phyloP scores from a whole-genome alignment of 2,888 invertebrate species.

The Spicauda simplicius region DNA sequence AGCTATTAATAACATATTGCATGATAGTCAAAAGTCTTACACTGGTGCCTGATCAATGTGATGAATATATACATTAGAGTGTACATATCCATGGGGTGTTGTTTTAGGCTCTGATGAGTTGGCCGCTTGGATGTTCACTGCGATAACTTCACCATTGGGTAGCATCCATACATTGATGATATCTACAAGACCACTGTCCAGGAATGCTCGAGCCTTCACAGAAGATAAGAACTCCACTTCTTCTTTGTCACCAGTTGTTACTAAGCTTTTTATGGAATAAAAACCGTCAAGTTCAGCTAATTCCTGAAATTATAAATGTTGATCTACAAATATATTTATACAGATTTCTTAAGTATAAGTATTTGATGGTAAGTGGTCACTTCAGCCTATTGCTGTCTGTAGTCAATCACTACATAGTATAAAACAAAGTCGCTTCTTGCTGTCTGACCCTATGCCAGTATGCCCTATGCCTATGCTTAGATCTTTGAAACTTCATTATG shows the following conservation, averaged over 20 bases:
- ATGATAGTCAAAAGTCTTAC: conserved; percentile 55
- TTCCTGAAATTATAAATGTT: conserved; percentile 69
- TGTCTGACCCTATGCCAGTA: no score
- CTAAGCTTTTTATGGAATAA: conserved; percentile 89
- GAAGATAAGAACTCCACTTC: conserved; percentile 90
- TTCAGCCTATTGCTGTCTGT: no score
- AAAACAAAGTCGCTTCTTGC: no score
- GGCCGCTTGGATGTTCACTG: conserved; percentile 85
- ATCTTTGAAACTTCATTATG: no score
- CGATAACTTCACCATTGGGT: conserved; percentile 90
- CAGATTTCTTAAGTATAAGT: no score
- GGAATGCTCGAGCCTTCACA: conserved; percentile 90
- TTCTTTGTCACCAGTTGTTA: conserved; percentile 87
- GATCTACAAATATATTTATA: neutral
- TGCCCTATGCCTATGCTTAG: no score
- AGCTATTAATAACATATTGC: no score
- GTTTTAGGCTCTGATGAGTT: conserved; percentile 49
- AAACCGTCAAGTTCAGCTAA: conserved; percentile 88
- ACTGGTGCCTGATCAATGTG: conserved; percentile 93
- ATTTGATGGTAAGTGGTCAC: no score
- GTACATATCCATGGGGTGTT: conserved; percentile 72
- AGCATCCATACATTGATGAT: conserved; percentile 92
- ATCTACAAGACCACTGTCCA: conserved; percentile 91
- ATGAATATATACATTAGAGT: conserved; percentile 91
- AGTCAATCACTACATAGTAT: no score